These are phyloP conservation scores for Morpho helenor DNA, from an alignment of 2,888 invertebrate species.

Conservation along the genomic window DNA sequence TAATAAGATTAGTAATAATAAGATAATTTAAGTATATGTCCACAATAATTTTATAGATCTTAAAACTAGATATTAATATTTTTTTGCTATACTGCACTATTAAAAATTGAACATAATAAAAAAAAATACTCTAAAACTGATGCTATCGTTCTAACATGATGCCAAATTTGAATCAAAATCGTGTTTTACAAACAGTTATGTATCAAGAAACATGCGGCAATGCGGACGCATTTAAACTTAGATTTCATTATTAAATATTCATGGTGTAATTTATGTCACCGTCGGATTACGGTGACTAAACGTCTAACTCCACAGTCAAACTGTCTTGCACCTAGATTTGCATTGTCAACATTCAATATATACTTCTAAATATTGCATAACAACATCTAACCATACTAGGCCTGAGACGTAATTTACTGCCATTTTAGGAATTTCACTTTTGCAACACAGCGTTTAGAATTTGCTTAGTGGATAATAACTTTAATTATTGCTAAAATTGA, in stretches of 20 bases:
- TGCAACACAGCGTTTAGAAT: background rate
- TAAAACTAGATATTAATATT: no score
- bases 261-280: constrained; percentile 28
- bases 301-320: constrained; percentile 25
- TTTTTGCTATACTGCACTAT: no score
- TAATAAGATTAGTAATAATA: no score
- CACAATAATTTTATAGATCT: no score
- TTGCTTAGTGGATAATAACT: background rate
- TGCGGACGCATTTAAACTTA: constrained; percentile 2
- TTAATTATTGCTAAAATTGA: no score
- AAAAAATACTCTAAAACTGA: no score
- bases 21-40: no score
- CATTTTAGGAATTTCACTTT: background rate
- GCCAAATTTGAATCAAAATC: background rate
- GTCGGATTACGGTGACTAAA: constrained; percentile 32
- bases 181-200: background rate
- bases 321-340: constrained; percentile 16
- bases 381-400: constrained; percentile 4
- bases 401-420: background rate
- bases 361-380: constrained; percentile 11
- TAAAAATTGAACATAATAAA: no score
- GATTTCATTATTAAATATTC: constrained; percentile 27
- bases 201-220: constrained; percentile 19
- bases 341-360: constrained; percentile 10
- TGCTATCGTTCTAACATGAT: background rate